phyloP scores from a whole-genome alignment of 2,113 vertebrate species.

The Nesoenas mayeri region DNA sequence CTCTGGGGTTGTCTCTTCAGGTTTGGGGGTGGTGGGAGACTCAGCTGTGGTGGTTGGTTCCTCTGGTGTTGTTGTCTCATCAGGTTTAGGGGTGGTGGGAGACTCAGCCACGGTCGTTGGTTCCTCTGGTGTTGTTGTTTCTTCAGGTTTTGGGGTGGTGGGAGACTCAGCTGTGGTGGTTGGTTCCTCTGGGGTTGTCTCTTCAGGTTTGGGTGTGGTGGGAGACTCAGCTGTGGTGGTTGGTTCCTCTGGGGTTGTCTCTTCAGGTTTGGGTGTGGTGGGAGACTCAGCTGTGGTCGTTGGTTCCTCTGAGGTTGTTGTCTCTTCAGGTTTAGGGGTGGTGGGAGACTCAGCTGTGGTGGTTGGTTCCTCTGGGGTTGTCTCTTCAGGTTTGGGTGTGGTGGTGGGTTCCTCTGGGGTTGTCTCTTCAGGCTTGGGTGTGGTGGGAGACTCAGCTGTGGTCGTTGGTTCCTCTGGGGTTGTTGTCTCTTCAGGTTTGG shows the following conservation, averaged over 20 bases:
- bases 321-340: background rate
- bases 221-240: accelerated
- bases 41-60: background rate
- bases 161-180: background rate
- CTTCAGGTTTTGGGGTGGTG: background rate
- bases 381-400: too few species aligned
- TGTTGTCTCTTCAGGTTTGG: too few species aligned
- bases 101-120: too few species aligned
- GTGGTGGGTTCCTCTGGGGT: background rate
- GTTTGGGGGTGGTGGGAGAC: background rate
- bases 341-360: accelerated
- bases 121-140: too few species aligned
- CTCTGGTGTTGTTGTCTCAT: background rate
- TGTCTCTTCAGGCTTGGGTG: background rate
- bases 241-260: background rate
- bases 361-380: too few species aligned
- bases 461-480: background rate
- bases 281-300: too few species aligned
- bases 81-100: background rate
- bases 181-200: background rate
- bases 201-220: accelerated
- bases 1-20: background rate
- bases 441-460: accelerated
- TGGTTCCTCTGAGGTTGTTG: background rate
- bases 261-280: background rate